A percentile compares a stretch with the other conserved stretches of the same genome.
These are phyloP conservation scores for Acholoe squamosa DNA, from an alignment of 2,888 invertebrate genomes.

Conservation along the genomic window DNA sequence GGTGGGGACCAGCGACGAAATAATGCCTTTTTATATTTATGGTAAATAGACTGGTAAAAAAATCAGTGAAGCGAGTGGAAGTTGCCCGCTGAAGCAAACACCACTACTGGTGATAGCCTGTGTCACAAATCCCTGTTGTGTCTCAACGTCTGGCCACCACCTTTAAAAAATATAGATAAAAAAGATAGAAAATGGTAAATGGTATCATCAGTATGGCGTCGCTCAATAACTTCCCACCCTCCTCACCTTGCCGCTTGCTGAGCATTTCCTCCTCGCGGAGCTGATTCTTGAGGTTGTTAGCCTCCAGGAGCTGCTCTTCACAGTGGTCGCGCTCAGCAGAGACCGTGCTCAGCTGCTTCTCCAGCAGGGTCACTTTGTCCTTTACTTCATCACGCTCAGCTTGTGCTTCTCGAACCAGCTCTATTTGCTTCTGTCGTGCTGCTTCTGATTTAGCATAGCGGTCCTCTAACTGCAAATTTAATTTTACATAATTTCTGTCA, in stretches of 20 bases:
- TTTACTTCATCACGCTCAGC: background rate
- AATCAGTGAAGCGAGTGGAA: too few species aligned
- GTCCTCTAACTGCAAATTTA: slow-evolving; percentile 33
- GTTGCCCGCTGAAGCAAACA: too few species aligned
- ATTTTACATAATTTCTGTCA: background rate
- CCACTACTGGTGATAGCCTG: too few species aligned
- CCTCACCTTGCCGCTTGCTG: slow-evolving; percentile 45
- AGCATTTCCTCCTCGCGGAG: slow-evolving; percentile 56
- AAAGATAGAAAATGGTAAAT: too few species aligned
- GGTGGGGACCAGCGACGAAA: too few species aligned
- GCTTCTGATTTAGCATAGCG: background rate
- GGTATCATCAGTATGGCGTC: too few species aligned
- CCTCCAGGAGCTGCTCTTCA: slow-evolving; percentile 24
- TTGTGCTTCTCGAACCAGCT: background rate
- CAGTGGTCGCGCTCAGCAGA: slow-evolving; percentile 7
- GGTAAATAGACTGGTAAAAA: too few species aligned
- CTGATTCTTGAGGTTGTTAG: slow-evolving; percentile 46
- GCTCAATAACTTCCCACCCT: too few species aligned
- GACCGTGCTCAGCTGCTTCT: background rate
- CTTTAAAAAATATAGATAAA: too few species aligned
- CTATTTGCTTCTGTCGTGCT: slow-evolving; percentile 12
- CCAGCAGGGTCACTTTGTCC: background rate
- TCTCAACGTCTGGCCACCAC: too few species aligned
- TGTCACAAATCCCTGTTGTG: too few species aligned
- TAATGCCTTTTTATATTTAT: too few species aligned